Percentiles rank a stretch among this genome's conserved stretches.
phyloP scores from a whole-genome alignment of 2,797 vertebrate genomes.

The Rhincodon typus region DNA sequence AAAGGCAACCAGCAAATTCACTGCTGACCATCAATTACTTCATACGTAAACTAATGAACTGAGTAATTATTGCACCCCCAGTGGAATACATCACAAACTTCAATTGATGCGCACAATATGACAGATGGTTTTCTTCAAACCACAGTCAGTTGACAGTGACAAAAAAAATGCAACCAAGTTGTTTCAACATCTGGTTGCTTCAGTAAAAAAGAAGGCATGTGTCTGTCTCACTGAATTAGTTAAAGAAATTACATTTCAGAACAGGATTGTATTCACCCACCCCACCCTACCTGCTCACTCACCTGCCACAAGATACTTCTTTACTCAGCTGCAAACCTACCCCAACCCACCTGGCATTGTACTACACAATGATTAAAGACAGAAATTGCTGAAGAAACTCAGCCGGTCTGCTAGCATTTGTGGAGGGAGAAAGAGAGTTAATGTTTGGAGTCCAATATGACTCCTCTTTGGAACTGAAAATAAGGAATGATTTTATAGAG shows the following conservation, averaged over 20 bases:
- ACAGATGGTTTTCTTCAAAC: constrained; percentile 1
- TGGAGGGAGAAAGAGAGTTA: no score
- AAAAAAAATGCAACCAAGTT: background rate
- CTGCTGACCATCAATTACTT: constrained; percentile 10
- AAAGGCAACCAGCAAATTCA: background rate
- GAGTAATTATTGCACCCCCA: background rate
- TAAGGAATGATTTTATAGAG: no score
- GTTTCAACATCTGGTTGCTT: background rate
- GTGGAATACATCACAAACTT: background rate
- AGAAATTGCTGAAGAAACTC: no score
- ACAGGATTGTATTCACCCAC: background rate
- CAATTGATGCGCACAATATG: background rate
- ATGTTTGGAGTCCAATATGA: no score
- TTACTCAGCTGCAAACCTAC: no score
- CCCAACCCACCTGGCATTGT: no score
- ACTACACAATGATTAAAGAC: no score
- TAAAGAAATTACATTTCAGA: background rate
- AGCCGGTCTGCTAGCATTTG: no score
- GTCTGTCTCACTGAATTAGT: background rate
- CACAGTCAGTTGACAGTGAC: background rate
- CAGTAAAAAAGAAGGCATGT: background rate
- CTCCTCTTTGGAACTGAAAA: no score
- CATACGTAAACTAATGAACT: constrained; percentile 7
- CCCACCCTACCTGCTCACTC: no score
- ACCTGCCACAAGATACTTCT: no score